Percentiles rank a stretch among this genome's conserved stretches.
phyloP scores from a whole-genome alignment of 2,797 vertebrate genomes.

The Saxicola maurus region DNA sequence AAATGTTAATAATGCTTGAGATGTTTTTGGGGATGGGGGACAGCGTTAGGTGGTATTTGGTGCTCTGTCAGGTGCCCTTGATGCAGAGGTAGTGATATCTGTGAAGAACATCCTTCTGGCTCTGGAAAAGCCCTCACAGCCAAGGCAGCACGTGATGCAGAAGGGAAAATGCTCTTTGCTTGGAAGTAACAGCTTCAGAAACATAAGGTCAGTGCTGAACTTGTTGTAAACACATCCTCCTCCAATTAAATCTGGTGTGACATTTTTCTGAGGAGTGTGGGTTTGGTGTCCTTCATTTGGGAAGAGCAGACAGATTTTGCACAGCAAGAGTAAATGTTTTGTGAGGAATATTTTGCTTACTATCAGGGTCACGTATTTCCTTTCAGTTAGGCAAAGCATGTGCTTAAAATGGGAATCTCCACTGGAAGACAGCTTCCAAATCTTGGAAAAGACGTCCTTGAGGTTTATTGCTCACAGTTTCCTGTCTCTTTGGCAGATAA shows the following conservation, averaged over 20 bases:
- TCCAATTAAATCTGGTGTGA: not conserved
- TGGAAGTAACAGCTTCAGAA: not conserved
- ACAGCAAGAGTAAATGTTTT: not conserved
- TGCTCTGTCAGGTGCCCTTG: not conserved
- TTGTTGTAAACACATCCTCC: not conserved
- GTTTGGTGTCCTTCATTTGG: not conserved
- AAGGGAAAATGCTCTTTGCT: not conserved
- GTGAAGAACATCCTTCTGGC: not conserved
- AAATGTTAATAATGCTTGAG: not conserved
- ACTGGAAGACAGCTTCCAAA: not conserved
- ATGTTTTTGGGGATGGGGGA: not conserved
- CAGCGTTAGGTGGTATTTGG: rapidly evolving
- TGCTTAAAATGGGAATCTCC: not conserved
- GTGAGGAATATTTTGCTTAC: not conserved
- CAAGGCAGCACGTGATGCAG: not conserved
- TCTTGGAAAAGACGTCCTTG: not conserved
- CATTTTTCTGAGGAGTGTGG: not conserved
- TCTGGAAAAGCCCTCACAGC: not conserved
- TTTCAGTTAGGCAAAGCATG: constrained; percentile 29
- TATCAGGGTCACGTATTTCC: not conserved
- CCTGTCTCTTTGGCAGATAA: not conserved
- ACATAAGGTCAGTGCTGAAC: not conserved
- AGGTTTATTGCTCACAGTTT: constrained; percentile 16
- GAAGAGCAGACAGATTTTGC: not conserved
- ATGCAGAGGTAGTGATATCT: not conserved